These are phyloP conservation scores for Gymnarchus niloticus DNA, from an alignment of 2,113 vertebrate genomes.

Conservation along the genomic window DNA sequence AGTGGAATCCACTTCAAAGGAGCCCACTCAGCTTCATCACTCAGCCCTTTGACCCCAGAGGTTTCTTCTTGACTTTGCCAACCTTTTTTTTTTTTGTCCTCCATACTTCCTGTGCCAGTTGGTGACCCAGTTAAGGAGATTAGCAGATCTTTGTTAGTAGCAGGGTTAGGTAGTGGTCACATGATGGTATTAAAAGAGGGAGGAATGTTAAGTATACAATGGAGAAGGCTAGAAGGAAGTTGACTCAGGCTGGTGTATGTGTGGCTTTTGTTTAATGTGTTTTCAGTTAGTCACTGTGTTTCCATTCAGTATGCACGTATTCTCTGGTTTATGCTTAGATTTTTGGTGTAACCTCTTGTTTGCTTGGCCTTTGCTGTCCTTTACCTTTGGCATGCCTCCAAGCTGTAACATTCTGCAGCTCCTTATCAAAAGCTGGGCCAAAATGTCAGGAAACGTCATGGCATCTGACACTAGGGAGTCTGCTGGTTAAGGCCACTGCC, in stretches of 20 bases:
- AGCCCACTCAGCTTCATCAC: no score
- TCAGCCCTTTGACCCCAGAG: neutral
- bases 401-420: neutral
- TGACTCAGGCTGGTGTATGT: neutral
- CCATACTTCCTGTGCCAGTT: neutral
- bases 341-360: neutral
- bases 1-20: no score
- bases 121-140: neutral
- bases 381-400: neutral
- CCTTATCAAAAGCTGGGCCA: neutral
- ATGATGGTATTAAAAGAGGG: neutral
- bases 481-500: neutral
- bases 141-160: neutral
- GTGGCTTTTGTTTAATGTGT: neutral
- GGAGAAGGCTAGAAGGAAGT: neutral
- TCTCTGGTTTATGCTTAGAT: neutral
- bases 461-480: neutral
- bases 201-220: neutral
- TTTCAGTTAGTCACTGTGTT: neutral
- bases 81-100: neutral
- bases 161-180: neutral
- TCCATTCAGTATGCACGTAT: neutral
- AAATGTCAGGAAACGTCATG: neutral
- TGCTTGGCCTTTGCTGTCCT: neutral
- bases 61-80: neutral